phyloP scores from a whole-genome alignment of 2,888 invertebrate genomes.

The Drosophila yooni region DNA sequence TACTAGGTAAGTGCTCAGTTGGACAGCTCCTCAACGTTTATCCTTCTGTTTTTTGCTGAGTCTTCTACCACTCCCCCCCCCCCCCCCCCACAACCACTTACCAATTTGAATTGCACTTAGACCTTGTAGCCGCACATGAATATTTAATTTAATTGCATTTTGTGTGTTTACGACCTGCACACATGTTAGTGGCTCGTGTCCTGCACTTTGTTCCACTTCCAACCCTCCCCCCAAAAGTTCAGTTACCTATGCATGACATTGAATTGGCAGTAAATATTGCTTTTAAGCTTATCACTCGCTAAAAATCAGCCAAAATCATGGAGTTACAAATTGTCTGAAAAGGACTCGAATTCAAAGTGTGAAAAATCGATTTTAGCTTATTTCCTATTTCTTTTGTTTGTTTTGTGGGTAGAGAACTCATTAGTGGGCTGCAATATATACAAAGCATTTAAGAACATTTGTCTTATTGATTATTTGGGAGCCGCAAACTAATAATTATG shows the following conservation, averaged over 20 bases:
- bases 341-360: conserved; percentile 49
- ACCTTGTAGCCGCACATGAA: conserved; percentile 51
- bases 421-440: conserved; percentile 12
- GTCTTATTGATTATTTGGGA: conserved; percentile 34
- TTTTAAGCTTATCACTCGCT: conserved; percentile 47
- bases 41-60: conserved; percentile 11
- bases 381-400: neutral
- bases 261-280: conserved; percentile 54
- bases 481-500: neutral
- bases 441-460: conserved; percentile 6
- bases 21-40: conserved; percentile 15
- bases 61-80: neutral
- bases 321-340: conserved; percentile 30
- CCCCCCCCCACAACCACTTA: conserved; percentile 8
- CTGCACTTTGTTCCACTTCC: neutral
- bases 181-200: conserved; percentile 41
- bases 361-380: conserved; percentile 45
- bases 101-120: conserved; percentile 41
- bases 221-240: conserved; percentile 46
- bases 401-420: neutral
- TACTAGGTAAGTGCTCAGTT: conserved; percentile 69
- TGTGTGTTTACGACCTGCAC: conserved; percentile 54
- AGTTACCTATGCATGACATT: conserved; percentile 69
- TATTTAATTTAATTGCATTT: conserved; percentile 64
- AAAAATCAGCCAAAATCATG: conserved; percentile 41